Evolutionary conservation across 2,888 invertebrate species (phyloP).

Genomic region (Dichetophora obliterata): DNA sequence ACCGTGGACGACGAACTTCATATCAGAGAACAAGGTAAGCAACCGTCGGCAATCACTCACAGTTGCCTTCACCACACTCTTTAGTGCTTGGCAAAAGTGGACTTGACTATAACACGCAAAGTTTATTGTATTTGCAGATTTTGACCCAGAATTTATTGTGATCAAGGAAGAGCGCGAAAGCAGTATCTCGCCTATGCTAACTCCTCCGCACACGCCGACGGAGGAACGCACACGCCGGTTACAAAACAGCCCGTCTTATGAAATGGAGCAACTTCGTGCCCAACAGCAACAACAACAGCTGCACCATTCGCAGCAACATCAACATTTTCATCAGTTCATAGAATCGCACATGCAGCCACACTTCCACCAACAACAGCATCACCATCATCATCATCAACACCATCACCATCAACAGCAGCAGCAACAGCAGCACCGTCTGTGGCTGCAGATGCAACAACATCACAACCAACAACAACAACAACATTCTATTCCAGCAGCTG

Average conservation of each 20-base stretch:
- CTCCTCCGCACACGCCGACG: constrained; percentile 82
- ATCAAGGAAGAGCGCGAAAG: constrained; percentile 76
- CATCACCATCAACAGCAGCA: constrained; percentile 48
- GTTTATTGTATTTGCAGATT: constrained; percentile 67
- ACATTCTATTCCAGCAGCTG: constrained; percentile 53
- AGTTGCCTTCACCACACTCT: neutral
- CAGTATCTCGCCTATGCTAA: constrained; percentile 74
- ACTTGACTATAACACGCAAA: neutral
- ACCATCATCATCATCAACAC: constrained; percentile 41
- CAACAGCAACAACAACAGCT: constrained; percentile 50
- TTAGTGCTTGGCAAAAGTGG: neutral
- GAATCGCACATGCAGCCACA: constrained; percentile 55
- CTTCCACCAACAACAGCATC: constrained; percentile 39
- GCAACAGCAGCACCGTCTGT: constrained; percentile 51
- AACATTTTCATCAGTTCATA: constrained; percentile 37
- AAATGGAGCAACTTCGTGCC: constrained; percentile 59
- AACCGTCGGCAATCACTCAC: constrained; percentile 50
- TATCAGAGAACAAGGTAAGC: constrained; percentile 68
- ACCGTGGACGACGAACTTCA: constrained; percentile 70
- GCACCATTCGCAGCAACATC: constrained; percentile 47
- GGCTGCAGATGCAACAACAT: constrained; percentile 56
- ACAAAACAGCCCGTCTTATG: constrained; percentile 52
- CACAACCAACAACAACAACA: constrained; percentile 55
- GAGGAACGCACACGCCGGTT: constrained; percentile 67
- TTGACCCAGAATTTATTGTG: constrained; percentile 74